Evolutionary conservation across 2,888 invertebrate species (phyloP).

Genomic region (Phengaris arion): DNA sequence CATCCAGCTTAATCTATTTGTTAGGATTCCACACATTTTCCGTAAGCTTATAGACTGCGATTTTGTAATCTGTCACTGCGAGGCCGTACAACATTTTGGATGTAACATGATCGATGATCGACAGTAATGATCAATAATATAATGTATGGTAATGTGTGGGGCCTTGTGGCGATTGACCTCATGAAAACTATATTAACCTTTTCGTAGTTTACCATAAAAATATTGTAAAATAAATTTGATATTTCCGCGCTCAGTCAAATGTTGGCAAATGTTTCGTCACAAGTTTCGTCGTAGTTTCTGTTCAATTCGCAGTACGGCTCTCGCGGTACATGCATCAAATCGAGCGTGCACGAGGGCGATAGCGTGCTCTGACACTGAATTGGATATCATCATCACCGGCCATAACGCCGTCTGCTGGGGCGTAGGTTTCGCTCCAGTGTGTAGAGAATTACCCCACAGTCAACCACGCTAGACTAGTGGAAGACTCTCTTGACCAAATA

Average conservation of each 20-base stretch:
- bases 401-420: too few relatives aligned
- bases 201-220: slow-evolving; percentile 7
- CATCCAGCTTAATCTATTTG: too few relatives aligned
- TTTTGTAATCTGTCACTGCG: slow-evolving; percentile 5
- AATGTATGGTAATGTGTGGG: slow-evolving; percentile 8
- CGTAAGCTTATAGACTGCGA: background rate
- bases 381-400: too few relatives aligned
- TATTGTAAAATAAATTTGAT: background rate
- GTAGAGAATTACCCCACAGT: too few relatives aligned
- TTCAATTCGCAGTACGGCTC: background rate
- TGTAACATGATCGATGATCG: slow-evolving; percentile 9
- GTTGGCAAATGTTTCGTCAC: background rate
- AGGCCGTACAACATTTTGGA: slow-evolving; percentile 14
- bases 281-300: background rate
- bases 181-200: slow-evolving; percentile 17
- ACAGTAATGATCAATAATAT: slow-evolving; percentile 1
- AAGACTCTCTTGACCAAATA: too few relatives aligned
- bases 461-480: too few relatives aligned
- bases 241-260: background rate
- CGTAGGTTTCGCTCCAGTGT: too few relatives aligned
- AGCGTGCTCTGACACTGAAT: too few relatives aligned
- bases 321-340: too few relatives aligned
- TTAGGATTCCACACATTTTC: background rate
- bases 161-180: background rate
- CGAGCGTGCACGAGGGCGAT: too few relatives aligned